Conservation (phyloP, 2,888 invertebrate genomes). For the Polydrusus cervinus region DNA sequence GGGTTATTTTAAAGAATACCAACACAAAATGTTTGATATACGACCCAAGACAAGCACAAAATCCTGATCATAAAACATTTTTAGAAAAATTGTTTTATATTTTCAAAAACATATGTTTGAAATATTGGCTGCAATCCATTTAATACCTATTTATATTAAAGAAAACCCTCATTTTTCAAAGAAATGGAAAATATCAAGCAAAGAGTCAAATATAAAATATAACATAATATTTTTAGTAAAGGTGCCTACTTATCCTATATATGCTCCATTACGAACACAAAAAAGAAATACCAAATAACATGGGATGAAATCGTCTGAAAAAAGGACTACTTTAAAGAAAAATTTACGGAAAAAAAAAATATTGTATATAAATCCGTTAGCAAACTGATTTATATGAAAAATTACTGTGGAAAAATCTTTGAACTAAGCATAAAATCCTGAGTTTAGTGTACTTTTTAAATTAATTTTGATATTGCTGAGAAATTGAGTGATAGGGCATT, state of each 20-base stretch:
- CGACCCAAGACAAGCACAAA: no score
- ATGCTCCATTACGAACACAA: slow-evolving; percentile 12
- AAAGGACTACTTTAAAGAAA: slow-evolving; percentile 7
- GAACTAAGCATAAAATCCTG: no score
- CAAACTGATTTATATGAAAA: background rate
- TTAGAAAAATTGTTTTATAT: no score
- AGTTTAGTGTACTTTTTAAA: no score
- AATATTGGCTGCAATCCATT: no score
- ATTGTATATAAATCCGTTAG: background rate
- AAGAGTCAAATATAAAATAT: slow-evolving; percentile 10
- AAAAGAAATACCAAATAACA: slow-evolving; percentile 11
- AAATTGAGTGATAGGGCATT: no score
- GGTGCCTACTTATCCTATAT: slow-evolving; percentile 3
- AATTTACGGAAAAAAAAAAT: background rate
- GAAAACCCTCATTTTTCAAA: slow-evolving; percentile 10
- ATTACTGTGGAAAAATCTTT: background rate
- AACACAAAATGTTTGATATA: no score
- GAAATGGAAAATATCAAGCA: slow-evolving; percentile 9
- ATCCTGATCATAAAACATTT: no score
- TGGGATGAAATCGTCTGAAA: background rate
- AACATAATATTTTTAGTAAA: background rate
- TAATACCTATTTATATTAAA: no score
- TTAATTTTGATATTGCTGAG: no score
- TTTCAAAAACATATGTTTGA: no score
- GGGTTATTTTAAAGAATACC: no score